Conservation (phyloP, 2,888 invertebrate genomes). For the Norana najaformis region DNA sequence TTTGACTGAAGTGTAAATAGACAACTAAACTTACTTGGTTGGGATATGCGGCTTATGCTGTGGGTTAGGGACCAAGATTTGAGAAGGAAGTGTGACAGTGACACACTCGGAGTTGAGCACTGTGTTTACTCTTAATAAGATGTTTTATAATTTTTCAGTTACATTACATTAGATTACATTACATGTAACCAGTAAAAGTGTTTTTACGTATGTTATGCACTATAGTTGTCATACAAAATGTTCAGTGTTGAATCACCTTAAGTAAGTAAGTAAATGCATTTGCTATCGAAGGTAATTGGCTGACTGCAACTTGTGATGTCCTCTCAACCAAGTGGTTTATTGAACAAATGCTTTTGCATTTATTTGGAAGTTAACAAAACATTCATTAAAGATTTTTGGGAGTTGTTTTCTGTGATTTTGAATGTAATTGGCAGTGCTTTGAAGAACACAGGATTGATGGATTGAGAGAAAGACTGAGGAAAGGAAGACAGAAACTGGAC, state of each 20-base stretch:
- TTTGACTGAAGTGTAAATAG: not conserved
- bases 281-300: not conserved
- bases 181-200: not conserved
- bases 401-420: not conserved
- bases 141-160: not conserved
- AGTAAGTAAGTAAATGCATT: not conserved
- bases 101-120: not conserved
- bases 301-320: not conserved
- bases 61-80: not conserved
- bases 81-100: not conserved
- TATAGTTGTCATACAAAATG: not conserved
- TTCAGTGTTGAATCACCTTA: not conserved
- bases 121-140: not conserved
- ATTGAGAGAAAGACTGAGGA: not conserved
- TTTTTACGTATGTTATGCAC: not conserved
- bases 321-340: not conserved
- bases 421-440: not conserved
- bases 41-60: not conserved
- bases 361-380: no score
- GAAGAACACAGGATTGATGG: not conserved
- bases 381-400: not conserved
- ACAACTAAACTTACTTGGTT: not conserved
- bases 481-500: no score
- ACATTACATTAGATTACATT: no score
- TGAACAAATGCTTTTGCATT: not conserved